Conservation (phyloP, 2,797 vertebrate genomes). For the Protosalanx chinensis region DNA sequence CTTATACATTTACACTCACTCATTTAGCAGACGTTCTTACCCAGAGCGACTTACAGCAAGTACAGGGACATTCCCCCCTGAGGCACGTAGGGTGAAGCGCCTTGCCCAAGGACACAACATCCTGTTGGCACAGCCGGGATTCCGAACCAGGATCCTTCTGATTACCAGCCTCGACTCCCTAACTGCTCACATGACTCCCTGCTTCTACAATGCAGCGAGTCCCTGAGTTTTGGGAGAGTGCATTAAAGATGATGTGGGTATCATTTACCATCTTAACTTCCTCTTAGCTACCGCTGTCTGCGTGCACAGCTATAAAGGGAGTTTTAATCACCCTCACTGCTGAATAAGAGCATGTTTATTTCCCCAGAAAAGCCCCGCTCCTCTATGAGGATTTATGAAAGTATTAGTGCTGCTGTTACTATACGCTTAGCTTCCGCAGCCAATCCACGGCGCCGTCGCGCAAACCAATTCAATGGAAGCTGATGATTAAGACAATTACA, state of each 20-base stretch:
- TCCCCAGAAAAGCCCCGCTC: constrained; percentile 13
- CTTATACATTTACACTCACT: not conserved
- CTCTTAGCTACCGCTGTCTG: constrained; percentile 6
- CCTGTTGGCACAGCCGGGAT: too few species aligned
- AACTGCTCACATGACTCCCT: too few species aligned
- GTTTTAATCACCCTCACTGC: constrained; percentile 34
- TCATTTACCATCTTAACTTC: constrained; percentile 39
- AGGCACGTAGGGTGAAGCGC: too few species aligned
- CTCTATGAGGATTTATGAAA: constrained; percentile 15
- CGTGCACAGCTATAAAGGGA: constrained; percentile 27
- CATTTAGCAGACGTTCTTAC: too few species aligned
- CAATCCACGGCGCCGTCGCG: constrained; percentile 20
- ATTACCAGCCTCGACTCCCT: too few species aligned
- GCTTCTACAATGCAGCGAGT: constrained; percentile 6
- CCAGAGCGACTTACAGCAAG: too few species aligned
- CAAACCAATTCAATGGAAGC: constrained; percentile 31
- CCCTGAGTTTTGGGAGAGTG: constrained; percentile 13
- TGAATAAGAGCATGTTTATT: constrained; percentile 24
- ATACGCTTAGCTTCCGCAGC: not conserved
- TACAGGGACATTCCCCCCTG: too few species aligned
- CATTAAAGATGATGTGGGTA: constrained; percentile 16
- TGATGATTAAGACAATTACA: constrained; percentile 37
- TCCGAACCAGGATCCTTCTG: too few species aligned
- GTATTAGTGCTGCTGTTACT: constrained; percentile 18
- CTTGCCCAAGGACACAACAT: too few species aligned